phyloP scores from a whole-genome alignment of 2,113 vertebrate genomes.

The Lasiurus cinereus region DNA sequence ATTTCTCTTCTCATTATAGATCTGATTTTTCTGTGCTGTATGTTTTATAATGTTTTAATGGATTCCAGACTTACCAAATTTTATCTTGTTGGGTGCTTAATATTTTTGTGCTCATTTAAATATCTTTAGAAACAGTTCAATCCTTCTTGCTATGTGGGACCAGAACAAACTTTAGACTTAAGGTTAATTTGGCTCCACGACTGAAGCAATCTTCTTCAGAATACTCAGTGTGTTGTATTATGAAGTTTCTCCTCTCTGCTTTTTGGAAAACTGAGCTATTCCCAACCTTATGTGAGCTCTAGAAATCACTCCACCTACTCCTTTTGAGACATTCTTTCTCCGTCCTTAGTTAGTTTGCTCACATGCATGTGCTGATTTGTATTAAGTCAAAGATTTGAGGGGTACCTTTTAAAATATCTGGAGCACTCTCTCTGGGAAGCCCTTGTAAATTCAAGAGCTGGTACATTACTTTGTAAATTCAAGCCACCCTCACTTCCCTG shows the following conservation, averaged over 20 bases:
- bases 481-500: neutral
- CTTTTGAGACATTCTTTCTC: slow-evolving; percentile 28
- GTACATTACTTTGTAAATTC: neutral
- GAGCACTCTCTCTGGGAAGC: neutral
- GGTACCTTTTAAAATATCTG: neutral
- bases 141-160: neutral
- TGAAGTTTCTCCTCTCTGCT: neutral
- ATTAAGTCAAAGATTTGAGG: neutral
- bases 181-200: neutral
- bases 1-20: slow-evolving; percentile 5
- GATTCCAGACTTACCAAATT: slow-evolving; percentile 22
- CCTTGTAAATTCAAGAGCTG: neutral
- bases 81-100: neutral
- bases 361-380: neutral
- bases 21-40: slow-evolving; percentile 12
- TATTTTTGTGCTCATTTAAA: slow-evolving; percentile 23
- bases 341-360: neutral
- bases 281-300: neutral
- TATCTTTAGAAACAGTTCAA: neutral
- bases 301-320: slow-evolving; percentile 3
- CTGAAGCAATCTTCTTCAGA: slow-evolving; percentile 29
- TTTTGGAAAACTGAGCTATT: neutral
- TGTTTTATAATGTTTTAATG: slow-evolving; percentile 19
- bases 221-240: neutral
- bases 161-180: slow-evolving; percentile 36